These are phyloP conservation scores for Drosophila eugracilis DNA, from an alignment of 1,140 invertebrate genomes.

Conservation along the genomic window DNA sequence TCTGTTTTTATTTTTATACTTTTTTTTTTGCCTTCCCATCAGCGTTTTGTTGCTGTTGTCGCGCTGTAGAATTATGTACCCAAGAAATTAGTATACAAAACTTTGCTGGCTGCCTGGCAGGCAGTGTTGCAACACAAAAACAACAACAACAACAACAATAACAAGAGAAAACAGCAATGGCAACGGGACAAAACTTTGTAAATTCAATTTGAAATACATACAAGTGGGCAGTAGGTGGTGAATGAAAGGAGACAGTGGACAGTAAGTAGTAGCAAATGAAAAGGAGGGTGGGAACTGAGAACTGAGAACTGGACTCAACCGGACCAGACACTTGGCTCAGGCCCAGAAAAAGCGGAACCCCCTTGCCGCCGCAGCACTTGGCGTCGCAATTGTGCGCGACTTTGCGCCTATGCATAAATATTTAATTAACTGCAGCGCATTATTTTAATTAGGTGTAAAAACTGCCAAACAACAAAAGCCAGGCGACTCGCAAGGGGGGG, in stretches of 20 bases:
- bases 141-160: background rate
- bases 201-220: conserved; percentile 82
- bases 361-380: conserved; percentile 18
- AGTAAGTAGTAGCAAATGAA: conserved; percentile 7
- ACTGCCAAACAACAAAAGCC: conserved; percentile 44
- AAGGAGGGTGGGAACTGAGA: no score
- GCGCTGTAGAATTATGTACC: conserved; percentile 68
- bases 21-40: no score
- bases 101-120: conserved; percentile 71
- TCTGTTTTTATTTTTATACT: no score
- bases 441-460: conserved; percentile 85
- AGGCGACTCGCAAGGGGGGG: background rate
- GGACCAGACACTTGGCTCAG: conserved; percentile 29
- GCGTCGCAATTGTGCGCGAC: conserved; percentile 50
- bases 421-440: conserved; percentile 85
- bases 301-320: conserved; percentile 2
- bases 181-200: conserved; percentile 61
- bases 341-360: background rate
- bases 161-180: conserved; percentile 12
- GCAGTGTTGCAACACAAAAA: conserved; percentile 42
- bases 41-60: conserved; percentile 39
- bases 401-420: conserved; percentile 82
- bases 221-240: conserved; percentile 32
- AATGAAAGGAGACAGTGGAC: conserved; percentile 6
- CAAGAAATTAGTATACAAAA: conserved; percentile 80